A percentile compares a stretch with the other conserved stretches of the same genome.
phyloP scores from a whole-genome alignment of 2,113 vertebrate genomes.

The Epinephelus moara region DNA sequence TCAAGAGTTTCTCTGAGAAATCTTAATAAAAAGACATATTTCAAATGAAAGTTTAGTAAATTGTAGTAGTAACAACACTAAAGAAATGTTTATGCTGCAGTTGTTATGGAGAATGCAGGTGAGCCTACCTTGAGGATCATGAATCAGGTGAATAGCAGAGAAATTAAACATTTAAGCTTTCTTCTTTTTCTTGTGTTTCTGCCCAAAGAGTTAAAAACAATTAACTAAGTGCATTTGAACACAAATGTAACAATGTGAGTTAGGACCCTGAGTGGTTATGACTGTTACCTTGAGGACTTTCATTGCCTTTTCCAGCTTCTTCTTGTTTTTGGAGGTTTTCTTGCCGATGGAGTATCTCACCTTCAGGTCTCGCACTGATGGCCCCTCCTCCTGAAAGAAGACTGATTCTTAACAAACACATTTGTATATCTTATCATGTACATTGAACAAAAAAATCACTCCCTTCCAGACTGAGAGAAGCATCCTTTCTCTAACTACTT shows the following conservation, averaged over 20 bases:
- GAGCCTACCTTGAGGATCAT: conserved; percentile 93
- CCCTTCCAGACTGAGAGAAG: no score
- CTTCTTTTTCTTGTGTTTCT: conserved; percentile 98
- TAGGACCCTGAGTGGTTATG: neutral
- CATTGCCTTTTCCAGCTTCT: conserved; percentile 96
- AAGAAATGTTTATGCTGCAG: neutral
- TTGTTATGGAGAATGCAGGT: neutral
- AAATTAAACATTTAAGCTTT: conserved; percentile 96
- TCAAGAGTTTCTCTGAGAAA: conserved; percentile 93
- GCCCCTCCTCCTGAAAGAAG: conserved; percentile 86
- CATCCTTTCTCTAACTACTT: no score
- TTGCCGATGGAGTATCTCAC: conserved; percentile 90
- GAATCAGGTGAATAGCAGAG: conserved; percentile 96
- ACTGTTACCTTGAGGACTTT: conserved; percentile 92
- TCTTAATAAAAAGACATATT: conserved; percentile 68
- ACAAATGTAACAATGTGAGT: neutral
- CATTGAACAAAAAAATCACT: no score
- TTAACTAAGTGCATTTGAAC: neutral
- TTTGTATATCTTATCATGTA: neutral
- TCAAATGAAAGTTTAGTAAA: neutral
- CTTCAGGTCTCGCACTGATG: conserved; percentile 90
- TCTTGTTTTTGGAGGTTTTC: conserved; percentile 94
- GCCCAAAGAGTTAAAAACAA: conserved; percentile 19
- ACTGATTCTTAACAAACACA: neutral
- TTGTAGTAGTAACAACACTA: no score